phyloP scores from a whole-genome alignment of 2,113 vertebrate genomes.

The Colaptes auratus region DNA sequence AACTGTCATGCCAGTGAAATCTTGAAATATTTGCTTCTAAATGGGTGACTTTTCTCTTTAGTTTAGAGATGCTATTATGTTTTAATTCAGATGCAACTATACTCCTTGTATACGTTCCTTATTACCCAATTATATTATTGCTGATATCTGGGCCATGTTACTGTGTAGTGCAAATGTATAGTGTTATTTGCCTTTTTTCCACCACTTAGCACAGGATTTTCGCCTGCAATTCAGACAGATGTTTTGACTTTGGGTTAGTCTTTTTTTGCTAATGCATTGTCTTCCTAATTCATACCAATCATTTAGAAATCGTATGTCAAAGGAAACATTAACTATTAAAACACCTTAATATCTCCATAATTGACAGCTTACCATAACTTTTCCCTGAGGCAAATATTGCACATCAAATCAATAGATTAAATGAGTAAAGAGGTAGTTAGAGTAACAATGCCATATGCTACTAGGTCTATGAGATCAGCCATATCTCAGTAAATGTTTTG shows the following conservation, averaged over 20 bases:
- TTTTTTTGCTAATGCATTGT: not conserved
- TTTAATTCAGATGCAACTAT: not conserved
- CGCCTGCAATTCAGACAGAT: not conserved
- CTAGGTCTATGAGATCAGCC: not conserved
- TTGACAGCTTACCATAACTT: not conserved
- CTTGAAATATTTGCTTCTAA: not conserved
- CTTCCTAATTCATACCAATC: not conserved
- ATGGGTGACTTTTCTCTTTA: not conserved
- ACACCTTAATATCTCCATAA: not conserved
- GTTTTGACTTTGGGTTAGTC: not conserved
- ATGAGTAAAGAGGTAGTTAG: not conserved
- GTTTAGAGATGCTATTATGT: not conserved
- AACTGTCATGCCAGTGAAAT: not conserved
- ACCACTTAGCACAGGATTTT: not conserved
- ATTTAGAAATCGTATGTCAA: not conserved
- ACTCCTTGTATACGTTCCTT: not conserved
- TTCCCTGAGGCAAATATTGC: not conserved
- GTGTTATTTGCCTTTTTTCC: rapidly evolving
- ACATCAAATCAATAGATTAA: not conserved
- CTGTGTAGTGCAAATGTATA: not conserved
- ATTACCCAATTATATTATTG: not conserved
- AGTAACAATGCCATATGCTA: not conserved
- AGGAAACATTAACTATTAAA: not conserved
- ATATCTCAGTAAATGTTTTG: not conserved
- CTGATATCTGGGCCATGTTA: not conserved